Conservation (phyloP, 2,888 invertebrate species). For the Lasius fuliginosus region DNA sequence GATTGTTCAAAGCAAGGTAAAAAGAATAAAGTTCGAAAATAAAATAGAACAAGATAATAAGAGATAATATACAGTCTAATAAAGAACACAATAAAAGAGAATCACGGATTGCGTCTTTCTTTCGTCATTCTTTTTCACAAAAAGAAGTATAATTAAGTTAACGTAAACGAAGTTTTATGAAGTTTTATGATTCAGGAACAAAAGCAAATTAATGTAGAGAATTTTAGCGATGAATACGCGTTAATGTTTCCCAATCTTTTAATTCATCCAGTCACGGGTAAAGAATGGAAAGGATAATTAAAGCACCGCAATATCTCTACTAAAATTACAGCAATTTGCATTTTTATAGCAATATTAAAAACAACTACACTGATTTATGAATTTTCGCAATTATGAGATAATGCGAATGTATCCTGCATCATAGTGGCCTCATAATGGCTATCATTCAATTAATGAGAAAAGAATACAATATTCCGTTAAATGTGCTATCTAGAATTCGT, state of each 20-base stretch:
- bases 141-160: background rate
- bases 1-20: background rate
- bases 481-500: slow-evolving; percentile 47
- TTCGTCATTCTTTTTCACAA: background rate
- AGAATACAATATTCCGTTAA: background rate
- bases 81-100: slow-evolving; percentile 6
- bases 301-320: background rate
- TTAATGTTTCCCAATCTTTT: background rate
- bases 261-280: background rate
- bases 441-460: background rate
- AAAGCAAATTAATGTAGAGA: background rate
- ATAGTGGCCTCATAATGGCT: background rate
- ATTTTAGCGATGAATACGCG: background rate
- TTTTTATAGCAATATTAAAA: slow-evolving; percentile 2
- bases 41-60: slow-evolving; percentile 6
- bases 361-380: background rate
- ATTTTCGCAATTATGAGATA: background rate
- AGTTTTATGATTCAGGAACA: background rate
- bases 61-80: slow-evolving; percentile 14
- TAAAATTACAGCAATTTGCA: slow-evolving; percentile 19
- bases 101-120: background rate
- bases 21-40: background rate
- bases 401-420: background rate
- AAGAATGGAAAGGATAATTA: background rate
- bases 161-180: background rate